These are phyloP conservation scores for Drosophila neutralis DNA, from an alignment of 2,888 invertebrate genomes.

Conservation along the genomic window DNA sequence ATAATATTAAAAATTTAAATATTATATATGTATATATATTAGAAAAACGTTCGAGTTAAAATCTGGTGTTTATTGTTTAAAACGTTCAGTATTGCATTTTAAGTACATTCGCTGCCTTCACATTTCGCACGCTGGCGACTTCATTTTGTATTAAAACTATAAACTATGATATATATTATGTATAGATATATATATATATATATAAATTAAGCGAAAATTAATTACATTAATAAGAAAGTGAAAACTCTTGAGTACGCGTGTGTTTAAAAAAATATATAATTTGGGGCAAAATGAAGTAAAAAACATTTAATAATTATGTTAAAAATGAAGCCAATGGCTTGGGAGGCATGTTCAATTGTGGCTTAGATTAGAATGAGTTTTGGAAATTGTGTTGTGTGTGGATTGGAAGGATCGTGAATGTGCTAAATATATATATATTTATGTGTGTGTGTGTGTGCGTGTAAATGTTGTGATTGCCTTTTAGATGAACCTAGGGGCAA, in stretches of 20 bases:
- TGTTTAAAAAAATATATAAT: neutral
- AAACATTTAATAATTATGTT: slow-evolving; percentile 18
- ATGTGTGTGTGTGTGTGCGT: neutral
- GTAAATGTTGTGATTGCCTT: slow-evolving; percentile 29
- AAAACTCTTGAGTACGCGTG: slow-evolving; percentile 15
- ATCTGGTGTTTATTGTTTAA: slow-evolving; percentile 63
- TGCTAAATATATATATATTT: slow-evolving; percentile 12
- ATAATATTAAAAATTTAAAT: neutral
- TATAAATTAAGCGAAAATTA: slow-evolving; percentile 66
- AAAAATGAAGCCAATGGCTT: slow-evolving; percentile 63
- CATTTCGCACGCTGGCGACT: neutral
- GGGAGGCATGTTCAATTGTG: slow-evolving; percentile 53
- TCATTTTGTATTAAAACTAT: slow-evolving; percentile 35
- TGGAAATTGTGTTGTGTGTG: slow-evolving; percentile 23
- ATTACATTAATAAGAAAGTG: slow-evolving; percentile 53
- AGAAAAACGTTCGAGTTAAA: slow-evolving; percentile 58
- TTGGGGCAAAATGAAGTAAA: slow-evolving; percentile 11
- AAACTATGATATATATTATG: slow-evolving; percentile 49
- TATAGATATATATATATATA: slow-evolving; percentile 9
- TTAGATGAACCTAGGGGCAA: slow-evolving; percentile 2
- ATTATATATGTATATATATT: neutral
- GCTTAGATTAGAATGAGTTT: slow-evolving; percentile 41
- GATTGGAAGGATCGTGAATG: slow-evolving; percentile 56
- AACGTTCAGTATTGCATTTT: slow-evolving; percentile 59
- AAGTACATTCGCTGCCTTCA: slow-evolving; percentile 63